Base-by-base conservation (phyloP, 2,797 vertebrate species). In the Manis crassicaudata region DNA sequence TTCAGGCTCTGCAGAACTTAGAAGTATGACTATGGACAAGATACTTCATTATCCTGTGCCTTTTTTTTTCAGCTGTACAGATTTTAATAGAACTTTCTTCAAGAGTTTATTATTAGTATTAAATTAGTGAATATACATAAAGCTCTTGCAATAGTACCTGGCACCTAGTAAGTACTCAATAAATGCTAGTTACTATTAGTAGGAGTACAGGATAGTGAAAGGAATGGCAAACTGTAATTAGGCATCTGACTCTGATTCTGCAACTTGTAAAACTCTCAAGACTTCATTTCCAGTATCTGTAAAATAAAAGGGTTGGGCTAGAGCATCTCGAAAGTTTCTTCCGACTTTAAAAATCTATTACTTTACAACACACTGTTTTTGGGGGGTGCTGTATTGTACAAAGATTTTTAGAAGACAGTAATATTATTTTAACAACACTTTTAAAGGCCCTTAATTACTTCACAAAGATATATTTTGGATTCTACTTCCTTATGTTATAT, bases 271-370 rank as follows among this genome's bases (percentile, higher is more conserved):
- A 77, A 52, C 67, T 73, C 63, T 27, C 35, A 29, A 82, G 77
- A 77, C 17, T 37, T 73, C n/a, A 50, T 72, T 75, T 67, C 14
- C 77, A 56, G 50, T 67, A 94, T 77, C 62, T 94, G 58, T 81
- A 83, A 96, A 88, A 81, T 32, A 25, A 79, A 87, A 95, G 84
- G 0, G 7, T 63, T 83, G 80, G 63, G 25, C 35, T 56, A 43
- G 6, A 75, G 58, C 12, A 58, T 70, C 43, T 88, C 70, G 84
- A 90, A 82, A 80, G 13, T 76, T 88, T 21, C 23, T 90, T 88
- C 62, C 27, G 67, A 94, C 18, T 88, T 93, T 40, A 60, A 80
- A 95, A 92, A 63, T 46, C 65, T n/a, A 75, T 37, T 84, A 37
- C 46, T 91, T 79, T 83, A 35, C 65, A 92, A 76, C 50, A 58